Evolutionary conservation across 2,797 vertebrate species (phyloP), one percentile per base, ranked within the genome.

Genomic region (Sebastes kiyomatsui): DNA sequence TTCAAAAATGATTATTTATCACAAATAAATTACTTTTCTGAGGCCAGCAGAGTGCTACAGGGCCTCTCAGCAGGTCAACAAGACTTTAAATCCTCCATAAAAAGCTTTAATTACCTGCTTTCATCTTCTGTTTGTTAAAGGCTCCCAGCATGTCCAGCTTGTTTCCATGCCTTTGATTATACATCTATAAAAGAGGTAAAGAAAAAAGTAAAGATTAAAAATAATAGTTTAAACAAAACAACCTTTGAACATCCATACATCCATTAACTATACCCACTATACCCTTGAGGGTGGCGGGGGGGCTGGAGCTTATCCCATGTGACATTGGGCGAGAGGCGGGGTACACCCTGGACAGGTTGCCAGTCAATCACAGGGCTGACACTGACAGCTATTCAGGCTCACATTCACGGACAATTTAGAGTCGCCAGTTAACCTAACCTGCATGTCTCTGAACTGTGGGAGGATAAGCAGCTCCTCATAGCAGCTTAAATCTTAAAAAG

Each of bases 61-160:
- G 65, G 28, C 22, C 55, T 70, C 76, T 52, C 69, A 22, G 70
- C 23, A 12, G 64, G 77, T 67, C 38, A 60, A 46, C 9, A 22
- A 33, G 35, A 67, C 33, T 14, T 54, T 42, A 61, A 25, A 13
- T 33, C 22, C 20, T n/a, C 23, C 20, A 28, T 27, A 8, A 67
- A 67, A 67, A 67, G 69, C 28, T 59, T 59, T 60, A 67, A 72
- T 72, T 54, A 55, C 30, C 42, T 55, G 42, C 77, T 73, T 73
- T 69, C 56, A 80, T 74, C 46, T 64, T 16, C 65, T 68, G 71
- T 42, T 46, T 5, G 32, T 25, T 25, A 28, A 55, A 18, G 25
- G n/a, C 56, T 74, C 42, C 7, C 4, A 4, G 22, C 58, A 58
- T 49, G 52, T 2, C 35, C 42, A 14, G 27, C 46, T 27, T 67